Evolutionary conservation across 2,113 vertebrate genomes (phyloP), one percentile per base, ranked within the genome.

Genomic region (Archilochus colubris): DNA sequence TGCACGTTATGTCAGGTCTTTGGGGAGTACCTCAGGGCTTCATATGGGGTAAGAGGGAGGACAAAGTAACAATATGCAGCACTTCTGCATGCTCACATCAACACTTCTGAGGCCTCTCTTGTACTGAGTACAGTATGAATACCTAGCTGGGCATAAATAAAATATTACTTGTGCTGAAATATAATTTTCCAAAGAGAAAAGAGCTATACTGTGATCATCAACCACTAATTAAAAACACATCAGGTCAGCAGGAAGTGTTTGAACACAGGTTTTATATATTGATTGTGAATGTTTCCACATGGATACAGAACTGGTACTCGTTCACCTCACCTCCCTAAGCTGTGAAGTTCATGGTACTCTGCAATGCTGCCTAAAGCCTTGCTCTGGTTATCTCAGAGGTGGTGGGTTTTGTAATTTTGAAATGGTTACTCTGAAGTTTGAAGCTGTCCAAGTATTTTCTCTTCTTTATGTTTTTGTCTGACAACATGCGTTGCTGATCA

Each of bases 181-280:
- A 55, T 5, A 93, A 89, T 38, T 89, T 95, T 79, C 54, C 5
- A 5, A 95, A 88, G 68, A 93, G 78, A 88, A 73, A 82, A 94
- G 91, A 95, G 88, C 92, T 87, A 31, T 59, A 82, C 79, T 66
- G 54, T 89, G 54, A 94, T 91, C 63, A 89, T 44, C 54, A 72
- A 54, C 40, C 69, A 73, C 70, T 76, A 89, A 94, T 94, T 88
- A 95, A 96, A 96, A 94, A 96, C 94, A 75, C 58, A 94, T 85
- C 4, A 1, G 87, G 81, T 57, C 89, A 87, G 81, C 89, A 94
- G 89, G 87, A 95, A 94, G 77, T n/a, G 17, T 73, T 85, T 85
- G 70, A 85, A 73, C 24, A 68, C 22, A 40, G 27, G 27, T 73
- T 73, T 82, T 68, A 61, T 85, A 89, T 87, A 94, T 89, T 40